phyloP scores from a whole-genome alignment of 2,797 vertebrate species.

The Rhynchonycteris naso region DNA sequence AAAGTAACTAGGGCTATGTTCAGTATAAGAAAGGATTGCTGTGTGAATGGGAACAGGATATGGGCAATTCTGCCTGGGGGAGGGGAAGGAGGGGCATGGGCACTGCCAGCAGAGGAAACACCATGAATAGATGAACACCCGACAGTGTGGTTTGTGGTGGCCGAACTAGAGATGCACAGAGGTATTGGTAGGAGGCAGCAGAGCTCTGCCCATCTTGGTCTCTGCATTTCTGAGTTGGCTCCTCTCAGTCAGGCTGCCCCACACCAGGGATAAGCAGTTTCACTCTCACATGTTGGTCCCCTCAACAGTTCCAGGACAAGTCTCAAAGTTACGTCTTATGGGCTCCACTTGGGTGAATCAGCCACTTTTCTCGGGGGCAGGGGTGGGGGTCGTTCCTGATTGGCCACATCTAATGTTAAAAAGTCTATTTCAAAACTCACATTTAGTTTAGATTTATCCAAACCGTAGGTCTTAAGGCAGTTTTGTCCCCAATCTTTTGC shows the following conservation, averaged over 20 bases:
- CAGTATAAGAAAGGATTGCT: background rate
- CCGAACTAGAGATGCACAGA: background rate
- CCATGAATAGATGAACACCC: background rate
- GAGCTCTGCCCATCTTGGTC: fast-evolving
- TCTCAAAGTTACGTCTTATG: background rate
- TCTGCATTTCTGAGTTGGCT: background rate
- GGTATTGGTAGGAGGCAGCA: background rate
- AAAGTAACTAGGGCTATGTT: background rate
- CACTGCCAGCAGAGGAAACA: background rate
- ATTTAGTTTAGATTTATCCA: background rate
- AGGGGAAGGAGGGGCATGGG: background rate
- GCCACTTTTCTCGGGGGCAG: background rate
- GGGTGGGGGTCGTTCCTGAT: background rate
- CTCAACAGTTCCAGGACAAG: background rate
- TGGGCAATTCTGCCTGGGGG: background rate
- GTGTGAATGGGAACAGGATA: background rate
- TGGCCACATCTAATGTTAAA: background rate
- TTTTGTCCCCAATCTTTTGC: background rate
- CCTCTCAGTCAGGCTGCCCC: background rate
- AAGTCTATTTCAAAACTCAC: background rate
- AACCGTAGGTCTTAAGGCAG: background rate
- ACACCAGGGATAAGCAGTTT: background rate
- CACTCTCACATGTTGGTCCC: background rate
- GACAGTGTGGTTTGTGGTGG: background rate
- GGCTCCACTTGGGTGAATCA: background rate